phyloP scores from a whole-genome alignment of 2,113 vertebrate species.

The Oncorhynchus clarkii region DNA sequence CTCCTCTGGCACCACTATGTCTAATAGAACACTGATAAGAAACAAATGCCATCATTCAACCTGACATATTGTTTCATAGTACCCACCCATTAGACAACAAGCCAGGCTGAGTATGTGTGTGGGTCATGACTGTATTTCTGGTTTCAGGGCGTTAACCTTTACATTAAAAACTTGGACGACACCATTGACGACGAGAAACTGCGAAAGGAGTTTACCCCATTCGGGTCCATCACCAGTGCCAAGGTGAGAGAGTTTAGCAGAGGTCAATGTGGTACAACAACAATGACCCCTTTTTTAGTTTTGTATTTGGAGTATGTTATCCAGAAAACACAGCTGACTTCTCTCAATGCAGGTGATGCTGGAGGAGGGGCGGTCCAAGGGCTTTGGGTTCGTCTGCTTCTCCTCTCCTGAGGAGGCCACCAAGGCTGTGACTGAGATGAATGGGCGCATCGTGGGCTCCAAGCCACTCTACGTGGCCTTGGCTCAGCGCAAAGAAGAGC shows the following conservation, averaged over 20 bases:
- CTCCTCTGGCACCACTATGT: neutral
- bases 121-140: constrained; percentile 7
- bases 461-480: constrained; percentile 95
- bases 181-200: constrained; percentile 98
- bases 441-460: constrained; percentile 95
- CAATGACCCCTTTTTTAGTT: neutral
- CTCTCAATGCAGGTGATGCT: constrained; percentile 86
- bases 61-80: neutral
- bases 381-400: constrained; percentile 98
- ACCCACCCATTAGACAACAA: neutral
- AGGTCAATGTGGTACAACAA: neutral
- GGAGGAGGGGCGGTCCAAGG: constrained; percentile 97
- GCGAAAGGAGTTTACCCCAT: constrained; percentile 95
- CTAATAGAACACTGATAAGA: neutral
- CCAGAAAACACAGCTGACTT: neutral
- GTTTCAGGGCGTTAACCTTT: constrained; percentile 93
- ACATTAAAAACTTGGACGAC: constrained; percentile 98
- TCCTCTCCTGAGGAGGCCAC: constrained; percentile 98
- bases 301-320: neutral
- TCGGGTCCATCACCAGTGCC: constrained; percentile 96
- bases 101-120: neutral
- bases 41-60: neutral
- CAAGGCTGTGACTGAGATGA: constrained; percentile 99
- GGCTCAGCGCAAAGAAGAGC: constrained; percentile 95
- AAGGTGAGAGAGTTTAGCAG: constrained; percentile 77